Evolutionary conservation across 2,888 invertebrate genomes (phyloP), one percentile per base, ranked within the genome.

Genomic region (Lepidochrysops patricia): DNA sequence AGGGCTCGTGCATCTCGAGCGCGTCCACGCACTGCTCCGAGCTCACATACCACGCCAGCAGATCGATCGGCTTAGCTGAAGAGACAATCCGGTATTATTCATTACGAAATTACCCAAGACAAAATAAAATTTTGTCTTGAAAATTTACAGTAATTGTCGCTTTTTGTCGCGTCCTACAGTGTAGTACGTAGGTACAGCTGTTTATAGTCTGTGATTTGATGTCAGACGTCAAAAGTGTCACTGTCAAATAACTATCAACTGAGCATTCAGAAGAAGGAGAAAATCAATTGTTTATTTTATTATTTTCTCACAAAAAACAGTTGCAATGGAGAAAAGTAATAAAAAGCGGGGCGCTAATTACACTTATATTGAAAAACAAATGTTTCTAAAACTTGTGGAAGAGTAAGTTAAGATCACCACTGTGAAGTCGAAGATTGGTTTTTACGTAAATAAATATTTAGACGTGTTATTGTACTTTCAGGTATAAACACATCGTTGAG

Each of bases 1-100:
- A 98, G 0, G 99, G 99, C 79, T 99, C 98, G 76, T 98, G 97
- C 96, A 99, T 97, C 88, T 99, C 98, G 25, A 98, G 94, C 0
- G 97, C 96, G 71, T 98, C 95, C 58, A 96, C 96, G 49, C 86
- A 82, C 70, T 96, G 95, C 72, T 97, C 96, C 0, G 96, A 95
- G 76, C 96, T 95, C 61, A 98, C 96, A 74, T 99, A 99, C 89
- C 98, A 96, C 0, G 98, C 98, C 60, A 99, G 87, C 64, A 99
- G 90, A 90, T 99, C 99, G 67, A 99, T 99, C 0, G 99, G 98
- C 76, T 99, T 99, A 0, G 99, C 98, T 92, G 80, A 1, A 77
- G 27, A 37, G 7, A 2, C n/a, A n/a, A n/a, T n/a, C n/a, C n/a
- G n/a, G n/a, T n/a, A n/a, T n/a, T n/a, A n/a, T n/a, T n/a, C n/a